Evolutionary conservation across 2,888 invertebrate species (phyloP).

Genomic region (Chrysina gloriosa): DNA sequence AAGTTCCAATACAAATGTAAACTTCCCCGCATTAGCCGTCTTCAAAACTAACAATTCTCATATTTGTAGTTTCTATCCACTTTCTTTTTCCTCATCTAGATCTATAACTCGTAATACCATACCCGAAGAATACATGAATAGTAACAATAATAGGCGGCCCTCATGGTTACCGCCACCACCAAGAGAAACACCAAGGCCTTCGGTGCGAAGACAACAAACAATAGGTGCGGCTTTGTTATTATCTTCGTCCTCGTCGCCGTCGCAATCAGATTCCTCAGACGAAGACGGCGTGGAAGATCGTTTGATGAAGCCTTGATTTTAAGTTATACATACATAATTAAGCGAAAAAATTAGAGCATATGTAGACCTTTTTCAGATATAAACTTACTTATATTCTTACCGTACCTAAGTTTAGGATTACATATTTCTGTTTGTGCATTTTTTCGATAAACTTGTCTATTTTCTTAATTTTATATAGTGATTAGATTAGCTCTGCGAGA

Average conservation of each 20-base stretch:
- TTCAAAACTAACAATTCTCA: background rate
- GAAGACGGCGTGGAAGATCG: slow-evolving; percentile 63
- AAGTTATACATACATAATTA: slow-evolving; percentile 39
- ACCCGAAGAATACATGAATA: slow-evolving; percentile 71
- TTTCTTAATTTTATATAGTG: slow-evolving; percentile 27
- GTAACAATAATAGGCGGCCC: slow-evolving; percentile 56
- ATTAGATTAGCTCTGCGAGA: background rate
- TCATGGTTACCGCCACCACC: slow-evolving; percentile 60
- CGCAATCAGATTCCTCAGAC: slow-evolving; percentile 64
- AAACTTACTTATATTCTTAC: too few species aligned
- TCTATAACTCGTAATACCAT: slow-evolving; percentile 76
- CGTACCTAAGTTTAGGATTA: too few species aligned
- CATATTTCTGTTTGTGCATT: too few species aligned
- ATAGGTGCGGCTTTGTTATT: slow-evolving; percentile 74
- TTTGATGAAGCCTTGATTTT: slow-evolving; percentile 61
- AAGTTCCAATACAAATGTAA: background rate
- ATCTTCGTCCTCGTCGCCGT: slow-evolving; percentile 74
- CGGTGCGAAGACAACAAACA: slow-evolving; percentile 71
- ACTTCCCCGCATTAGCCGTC: background rate
- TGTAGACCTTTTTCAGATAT: background rate
- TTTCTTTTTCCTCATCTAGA: slow-evolving; percentile 56
- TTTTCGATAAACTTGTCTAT: background rate
- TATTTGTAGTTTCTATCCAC: background rate
- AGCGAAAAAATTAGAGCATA: slow-evolving; percentile 31
- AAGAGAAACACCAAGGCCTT: slow-evolving; percentile 71